Percentiles rank a stretch among this genome's conserved stretches.
Evolutionary conservation across 2,888 invertebrate species (phyloP).

Genomic region (Clanis bilineata): DNA sequence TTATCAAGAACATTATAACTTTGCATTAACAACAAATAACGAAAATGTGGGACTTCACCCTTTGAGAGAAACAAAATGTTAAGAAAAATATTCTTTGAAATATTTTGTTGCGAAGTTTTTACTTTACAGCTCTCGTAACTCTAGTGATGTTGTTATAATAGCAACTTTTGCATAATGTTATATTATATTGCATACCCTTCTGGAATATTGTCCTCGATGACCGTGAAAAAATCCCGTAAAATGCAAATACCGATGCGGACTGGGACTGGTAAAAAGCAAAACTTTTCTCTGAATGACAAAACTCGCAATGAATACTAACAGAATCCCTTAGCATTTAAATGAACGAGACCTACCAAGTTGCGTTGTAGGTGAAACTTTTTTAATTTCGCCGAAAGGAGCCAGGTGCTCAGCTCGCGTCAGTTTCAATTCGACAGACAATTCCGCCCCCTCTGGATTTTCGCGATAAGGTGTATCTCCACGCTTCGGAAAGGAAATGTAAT

Average conservation of each 20-base stretch:
- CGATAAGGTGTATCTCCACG: slow-evolving; percentile 46
- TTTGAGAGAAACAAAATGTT: too few relatives aligned
- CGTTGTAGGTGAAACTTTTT: slow-evolving; percentile 74
- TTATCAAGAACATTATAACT: too few relatives aligned
- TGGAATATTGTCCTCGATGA: too few relatives aligned
- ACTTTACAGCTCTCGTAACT: too few relatives aligned
- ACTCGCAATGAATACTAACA: slow-evolving; percentile 73
- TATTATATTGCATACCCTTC: too few relatives aligned
- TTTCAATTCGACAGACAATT: slow-evolving; percentile 66
- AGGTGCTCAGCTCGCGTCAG: slow-evolving; percentile 71
- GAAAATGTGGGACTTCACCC: too few relatives aligned
- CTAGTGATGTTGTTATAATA: too few relatives aligned
- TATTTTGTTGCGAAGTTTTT: too few relatives aligned
- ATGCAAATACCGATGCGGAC: slow-evolving; percentile 44
- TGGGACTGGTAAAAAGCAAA: slow-evolving; percentile 53
- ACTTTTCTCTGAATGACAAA: slow-evolving; percentile 70
- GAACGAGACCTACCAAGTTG: slow-evolving; percentile 65
- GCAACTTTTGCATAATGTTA: neutral
- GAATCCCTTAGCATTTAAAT: slow-evolving; percentile 77
- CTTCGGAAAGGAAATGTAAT: slow-evolving; percentile 42
- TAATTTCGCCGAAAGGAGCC: slow-evolving; percentile 75
- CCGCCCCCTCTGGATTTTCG: slow-evolving; percentile 45
- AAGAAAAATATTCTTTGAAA: too few relatives aligned
- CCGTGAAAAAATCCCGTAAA: slow-evolving; percentile 22
- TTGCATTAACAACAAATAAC: too few relatives aligned